These are phyloP conservation scores for Allacma fusca DNA, from an alignment of 2,888 invertebrate genomes.

Conservation along the genomic window DNA sequence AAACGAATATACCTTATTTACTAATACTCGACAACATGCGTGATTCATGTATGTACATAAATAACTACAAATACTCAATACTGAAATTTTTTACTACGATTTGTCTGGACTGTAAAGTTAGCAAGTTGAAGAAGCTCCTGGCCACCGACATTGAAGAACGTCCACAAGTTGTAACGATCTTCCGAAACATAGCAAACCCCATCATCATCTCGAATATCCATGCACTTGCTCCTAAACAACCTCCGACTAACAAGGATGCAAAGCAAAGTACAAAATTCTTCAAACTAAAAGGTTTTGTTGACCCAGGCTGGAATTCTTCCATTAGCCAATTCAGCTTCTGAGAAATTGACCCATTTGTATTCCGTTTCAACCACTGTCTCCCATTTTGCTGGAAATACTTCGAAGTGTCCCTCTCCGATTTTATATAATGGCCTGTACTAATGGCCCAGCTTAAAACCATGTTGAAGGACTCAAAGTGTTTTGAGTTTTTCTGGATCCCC, in stretches of 20 bases:
- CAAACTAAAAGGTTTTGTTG: constrained; percentile 17
- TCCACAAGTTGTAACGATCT: no score
- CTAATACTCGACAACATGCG: no score
- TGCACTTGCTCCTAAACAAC: background rate
- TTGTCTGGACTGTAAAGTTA: no score
- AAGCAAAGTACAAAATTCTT: constrained; percentile 21
- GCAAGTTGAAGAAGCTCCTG: no score
- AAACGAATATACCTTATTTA: no score
- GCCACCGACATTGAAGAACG: no score
- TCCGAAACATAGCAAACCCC: no score
- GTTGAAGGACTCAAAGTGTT: constrained; percentile 2
- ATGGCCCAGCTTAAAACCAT: background rate
- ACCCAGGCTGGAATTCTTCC: background rate
- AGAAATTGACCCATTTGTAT: background rate
- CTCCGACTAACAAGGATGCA: background rate
- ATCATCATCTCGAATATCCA: background rate
- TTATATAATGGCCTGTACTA: constrained; percentile 13
- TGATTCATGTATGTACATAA: no score
- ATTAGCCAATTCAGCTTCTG: no score
- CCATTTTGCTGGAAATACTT: background rate
- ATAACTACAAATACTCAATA: no score
- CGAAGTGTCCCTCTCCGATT: background rate
- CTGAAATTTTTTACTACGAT: no score
- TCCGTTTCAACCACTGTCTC: background rate
- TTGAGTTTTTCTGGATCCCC: constrained; percentile 12